Evolutionary conservation across 2,888 invertebrate species (phyloP), one percentile per base, ranked within the genome.

Genomic region (Digitonthophagus gazella): DNA sequence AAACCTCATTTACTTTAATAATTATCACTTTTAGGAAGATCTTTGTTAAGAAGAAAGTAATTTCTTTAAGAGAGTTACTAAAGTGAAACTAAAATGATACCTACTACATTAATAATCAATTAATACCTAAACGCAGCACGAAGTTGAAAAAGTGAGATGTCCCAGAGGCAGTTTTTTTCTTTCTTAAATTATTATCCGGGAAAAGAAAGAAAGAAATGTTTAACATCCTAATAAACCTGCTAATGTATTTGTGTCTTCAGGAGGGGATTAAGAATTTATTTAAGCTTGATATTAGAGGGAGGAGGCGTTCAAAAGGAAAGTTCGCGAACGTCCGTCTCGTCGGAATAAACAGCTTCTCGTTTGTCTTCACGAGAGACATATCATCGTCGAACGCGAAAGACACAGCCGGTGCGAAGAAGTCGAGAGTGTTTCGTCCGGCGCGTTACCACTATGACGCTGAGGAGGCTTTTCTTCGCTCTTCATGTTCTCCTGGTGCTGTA

Each of bases 401-500:
- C 28, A 44, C n/a, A n/a, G n/a, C n/a, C n/a, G n/a, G n/a, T n/a
- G n/a, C n/a, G 28, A 44, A 44, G 28, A 44, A 44, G 28, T 44
- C 11, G 28, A 44, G 11, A 44, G 28, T 44, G 28, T 44, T 44
- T 44, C 28, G 1, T 44, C 28, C n/a, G n/a, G 28, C 28, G 28
- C 28, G 28, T 44, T 44, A 3, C 28, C 28, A 44, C 28, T 8
- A 11, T 11, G 28, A 44, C 28, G 6, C 6, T 44, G 28, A 44
- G 11, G 3, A 6, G 28, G 3, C 3, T 61, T 61, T 20, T 19
- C 61, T 20, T 66, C 55, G 71, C 72, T 70, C 72, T 77, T 77
- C 78, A 75, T 76, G 74, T 78, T 76, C 74, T 78, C 76, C 76
- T 79, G 77, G 76, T 77, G 69, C 68, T 76, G 73, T 76, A 76